Evolutionary conservation across 2,888 invertebrate species (phyloP), one percentile per base, ranked within the genome.

Genomic region (Aplocera efformata): DNA sequence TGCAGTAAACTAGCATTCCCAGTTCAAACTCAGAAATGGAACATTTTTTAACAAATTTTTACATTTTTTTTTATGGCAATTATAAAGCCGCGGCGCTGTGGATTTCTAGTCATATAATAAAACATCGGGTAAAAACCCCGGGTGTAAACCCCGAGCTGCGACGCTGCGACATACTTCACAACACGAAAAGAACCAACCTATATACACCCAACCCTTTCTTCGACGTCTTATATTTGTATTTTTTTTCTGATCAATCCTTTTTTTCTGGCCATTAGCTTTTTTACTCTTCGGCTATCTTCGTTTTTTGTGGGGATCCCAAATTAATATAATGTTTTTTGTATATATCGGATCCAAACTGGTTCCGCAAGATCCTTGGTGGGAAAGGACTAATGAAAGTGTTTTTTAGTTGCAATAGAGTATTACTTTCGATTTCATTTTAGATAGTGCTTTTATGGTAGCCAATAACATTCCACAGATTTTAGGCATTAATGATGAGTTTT

Each of bases 271-370:
- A 88, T 86, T 86, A 84, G 76, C 73, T 84, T 80, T 86, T 88
- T 86, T 81, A 64, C 60, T 73, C 73, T 71, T 63, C 57, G 70
- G 72, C 76, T 65, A 76, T 82, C 79, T 67, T 79, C 77, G 75
- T 83, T 88, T 86, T 88, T 86, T 85, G 80, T 85, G 82, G 75
- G 67, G 72, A 79, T 78, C 82, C 84, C 86, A 85, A 88, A 88
- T 88, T 86, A 88, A 88, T 85, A 85, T 81, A 73, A 76, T 75
- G 74, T 77, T 82, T 83, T 81, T 82, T 79, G 68, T 58, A 60
- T 58, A 76, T 75, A 80, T 79, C 69, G 76, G 74, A 77, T 79
- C 71, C 50, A 44, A 79, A 83, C 85, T 57, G 78, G 85, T 84
- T 82, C 66, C 25, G 56, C 58, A 56, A 58, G 64, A 52, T 63